A percentile compares a stretch with the other conserved stretches of the same genome.
Evolutionary conservation across 2,797 vertebrate species (phyloP).

Genomic region (Hippocampus kuda): DNA sequence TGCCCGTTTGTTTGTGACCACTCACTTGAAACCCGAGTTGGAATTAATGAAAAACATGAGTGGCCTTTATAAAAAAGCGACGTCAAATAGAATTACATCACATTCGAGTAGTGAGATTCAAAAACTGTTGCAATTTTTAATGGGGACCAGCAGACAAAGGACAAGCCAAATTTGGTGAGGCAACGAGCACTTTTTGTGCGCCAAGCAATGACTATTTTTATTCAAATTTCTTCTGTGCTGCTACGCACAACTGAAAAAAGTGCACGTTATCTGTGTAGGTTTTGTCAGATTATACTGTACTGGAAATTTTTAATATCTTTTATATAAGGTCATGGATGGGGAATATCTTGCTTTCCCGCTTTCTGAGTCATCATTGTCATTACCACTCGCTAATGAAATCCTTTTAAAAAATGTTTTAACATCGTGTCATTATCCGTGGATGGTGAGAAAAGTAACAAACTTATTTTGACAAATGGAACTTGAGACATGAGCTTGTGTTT

Average conservation of each 20-base stretch:
- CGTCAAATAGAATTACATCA: conserved; percentile 24
- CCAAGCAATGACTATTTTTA: too few relatives aligned
- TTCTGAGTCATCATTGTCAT: too few relatives aligned
- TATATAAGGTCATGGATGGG: too few relatives aligned
- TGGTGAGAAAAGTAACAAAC: not conserved
- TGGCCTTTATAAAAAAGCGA: conserved; percentile 42
- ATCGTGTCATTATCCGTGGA: not conserved
- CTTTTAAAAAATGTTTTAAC: too few relatives aligned
- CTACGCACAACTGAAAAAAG: too few relatives aligned
- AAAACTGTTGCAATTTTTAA: conserved; percentile 11
- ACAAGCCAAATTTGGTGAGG: not conserved
- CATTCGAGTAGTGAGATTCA: not conserved
- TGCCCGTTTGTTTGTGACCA: conserved; percentile 61
- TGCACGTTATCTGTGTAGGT: too few relatives aligned
- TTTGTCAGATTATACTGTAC: too few relatives aligned
- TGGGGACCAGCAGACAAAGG: conserved; percentile 12
- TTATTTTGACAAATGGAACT: not conserved
- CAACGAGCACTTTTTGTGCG: not conserved
- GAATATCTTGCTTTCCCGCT: too few relatives aligned
- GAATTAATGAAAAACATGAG: conserved; percentile 45
- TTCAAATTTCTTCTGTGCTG: too few relatives aligned
- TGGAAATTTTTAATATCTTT: too few relatives aligned
- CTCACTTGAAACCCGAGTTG: conserved; percentile 47
- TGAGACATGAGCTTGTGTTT: not conserved
- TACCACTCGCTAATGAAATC: too few relatives aligned